A percentile compares a stretch with the other conserved stretches of the same genome.
Evolutionary conservation across 2,888 invertebrate species (phyloP).

Genomic region (Allygus modestus): DNA sequence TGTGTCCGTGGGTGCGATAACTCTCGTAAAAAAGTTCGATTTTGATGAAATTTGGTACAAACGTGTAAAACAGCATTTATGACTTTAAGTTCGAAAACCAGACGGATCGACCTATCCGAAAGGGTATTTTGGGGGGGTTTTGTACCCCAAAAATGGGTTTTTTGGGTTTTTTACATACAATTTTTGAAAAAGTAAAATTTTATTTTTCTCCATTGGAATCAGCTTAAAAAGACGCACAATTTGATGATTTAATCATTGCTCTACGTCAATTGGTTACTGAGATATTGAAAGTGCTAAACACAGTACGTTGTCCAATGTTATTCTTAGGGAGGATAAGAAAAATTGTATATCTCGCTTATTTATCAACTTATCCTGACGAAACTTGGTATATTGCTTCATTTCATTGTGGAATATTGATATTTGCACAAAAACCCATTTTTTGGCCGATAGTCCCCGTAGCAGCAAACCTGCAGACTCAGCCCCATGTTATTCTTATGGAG

Average conservation of each 20-base stretch:
- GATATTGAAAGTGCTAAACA: not conserved
- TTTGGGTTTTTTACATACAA: not conserved
- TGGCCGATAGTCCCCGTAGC: no score
- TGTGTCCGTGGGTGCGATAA: not conserved
- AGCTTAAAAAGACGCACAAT: not conserved
- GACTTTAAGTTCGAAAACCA: not conserved
- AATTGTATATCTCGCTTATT: not conserved
- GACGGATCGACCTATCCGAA: not conserved
- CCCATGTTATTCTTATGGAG: no score
- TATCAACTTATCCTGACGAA: not conserved
- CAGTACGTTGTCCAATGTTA: slow-evolving; percentile 4
- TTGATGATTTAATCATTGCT: not conserved
- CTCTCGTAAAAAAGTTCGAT: not conserved
- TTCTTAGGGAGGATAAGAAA: not conserved
- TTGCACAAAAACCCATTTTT: no score
- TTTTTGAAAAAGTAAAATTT: not conserved
- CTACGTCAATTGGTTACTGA: not conserved
- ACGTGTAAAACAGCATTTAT: not conserved
- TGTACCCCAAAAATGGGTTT: not conserved
- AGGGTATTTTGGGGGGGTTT: not conserved
- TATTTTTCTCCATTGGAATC: not conserved
- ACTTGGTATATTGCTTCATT: not conserved
- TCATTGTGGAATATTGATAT: not conserved
- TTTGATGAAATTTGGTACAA: not conserved
- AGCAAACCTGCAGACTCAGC: no score